phyloP scores from a whole-genome alignment of 2,113 vertebrate species.

The Rhabdornis inornatus region DNA sequence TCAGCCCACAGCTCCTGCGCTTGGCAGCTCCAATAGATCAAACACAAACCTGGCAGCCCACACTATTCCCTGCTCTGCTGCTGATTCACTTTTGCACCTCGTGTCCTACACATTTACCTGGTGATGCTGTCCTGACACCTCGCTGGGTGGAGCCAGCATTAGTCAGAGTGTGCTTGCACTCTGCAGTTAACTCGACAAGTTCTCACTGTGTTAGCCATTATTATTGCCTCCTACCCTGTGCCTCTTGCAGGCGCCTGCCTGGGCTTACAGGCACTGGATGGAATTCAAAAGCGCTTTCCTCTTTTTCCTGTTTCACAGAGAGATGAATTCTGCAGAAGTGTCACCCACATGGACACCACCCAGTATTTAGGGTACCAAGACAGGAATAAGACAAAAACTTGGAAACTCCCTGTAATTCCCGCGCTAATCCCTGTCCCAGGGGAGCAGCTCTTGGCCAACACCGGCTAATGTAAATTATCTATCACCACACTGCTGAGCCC shows the following conservation, averaged over 20 bases:
- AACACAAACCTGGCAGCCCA: background rate
- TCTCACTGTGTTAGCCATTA: background rate
- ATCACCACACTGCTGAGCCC: background rate
- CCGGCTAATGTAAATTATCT: background rate
- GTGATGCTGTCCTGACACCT: background rate
- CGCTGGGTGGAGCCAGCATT: background rate
- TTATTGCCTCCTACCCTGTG: background rate
- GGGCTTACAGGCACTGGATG: background rate
- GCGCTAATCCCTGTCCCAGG: background rate
- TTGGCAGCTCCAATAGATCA: accelerated
- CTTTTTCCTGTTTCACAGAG: background rate
- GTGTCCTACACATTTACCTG: background rate
- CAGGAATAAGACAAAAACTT: background rate
- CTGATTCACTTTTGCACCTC: background rate
- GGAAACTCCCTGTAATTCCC: background rate
- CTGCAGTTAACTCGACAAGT: background rate
- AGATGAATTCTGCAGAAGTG: background rate
- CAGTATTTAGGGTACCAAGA: background rate
- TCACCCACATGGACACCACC: background rate
- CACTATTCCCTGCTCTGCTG: background rate
- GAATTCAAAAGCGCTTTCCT: background rate
- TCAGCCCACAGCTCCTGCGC: background rate
- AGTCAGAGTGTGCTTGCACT: background rate
- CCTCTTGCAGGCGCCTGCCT: background rate
- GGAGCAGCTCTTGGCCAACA: background rate